Evolutionary conservation across 2,113 vertebrate genomes (phyloP).

Genomic region (Dendropsophus ebraccatus): DNA sequence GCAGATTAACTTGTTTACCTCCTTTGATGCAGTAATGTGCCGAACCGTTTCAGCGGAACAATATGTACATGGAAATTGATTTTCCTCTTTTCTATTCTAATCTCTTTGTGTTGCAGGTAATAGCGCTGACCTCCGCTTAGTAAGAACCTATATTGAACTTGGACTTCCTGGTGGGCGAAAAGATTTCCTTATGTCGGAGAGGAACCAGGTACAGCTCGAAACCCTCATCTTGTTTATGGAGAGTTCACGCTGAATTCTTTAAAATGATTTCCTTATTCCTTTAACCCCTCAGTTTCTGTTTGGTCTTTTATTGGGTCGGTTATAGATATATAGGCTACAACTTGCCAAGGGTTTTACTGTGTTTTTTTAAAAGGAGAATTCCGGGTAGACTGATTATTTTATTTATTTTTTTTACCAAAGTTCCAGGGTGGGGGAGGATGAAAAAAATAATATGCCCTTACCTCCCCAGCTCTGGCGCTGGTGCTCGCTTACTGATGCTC

Average conservation of each 20-base stretch:
- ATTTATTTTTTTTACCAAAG: too few species aligned
- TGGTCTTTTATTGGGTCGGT: neutral
- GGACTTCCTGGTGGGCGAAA: constrained; percentile 92
- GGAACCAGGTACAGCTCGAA: constrained; percentile 87
- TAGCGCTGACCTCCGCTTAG: constrained; percentile 94
- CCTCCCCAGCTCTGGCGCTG: too few species aligned
- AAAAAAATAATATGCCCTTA: too few species aligned
- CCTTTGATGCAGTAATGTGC: neutral
- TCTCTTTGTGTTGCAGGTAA: constrained; percentile 77
- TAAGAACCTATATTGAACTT: constrained; percentile 97
- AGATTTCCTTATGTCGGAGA: constrained; percentile 98
- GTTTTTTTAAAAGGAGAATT: too few species aligned
- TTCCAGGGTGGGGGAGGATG: too few species aligned
- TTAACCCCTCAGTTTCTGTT: neutral
- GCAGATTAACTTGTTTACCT: neutral
- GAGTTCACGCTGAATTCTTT: neutral
- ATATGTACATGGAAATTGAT: neutral
- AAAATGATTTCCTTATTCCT: neutral
- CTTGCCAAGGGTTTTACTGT: too few species aligned
- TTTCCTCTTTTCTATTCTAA: neutral
- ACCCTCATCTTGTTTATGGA: neutral
- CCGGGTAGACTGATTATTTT: too few species aligned
- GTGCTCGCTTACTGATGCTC: too few species aligned
- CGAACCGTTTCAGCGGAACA: neutral
- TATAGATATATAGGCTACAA: too few species aligned